Evolutionary conservation across 1,140 invertebrate genomes (phyloP), one percentile per base, ranked within the genome.

Genomic region (Dreissena polymorpha): DNA sequence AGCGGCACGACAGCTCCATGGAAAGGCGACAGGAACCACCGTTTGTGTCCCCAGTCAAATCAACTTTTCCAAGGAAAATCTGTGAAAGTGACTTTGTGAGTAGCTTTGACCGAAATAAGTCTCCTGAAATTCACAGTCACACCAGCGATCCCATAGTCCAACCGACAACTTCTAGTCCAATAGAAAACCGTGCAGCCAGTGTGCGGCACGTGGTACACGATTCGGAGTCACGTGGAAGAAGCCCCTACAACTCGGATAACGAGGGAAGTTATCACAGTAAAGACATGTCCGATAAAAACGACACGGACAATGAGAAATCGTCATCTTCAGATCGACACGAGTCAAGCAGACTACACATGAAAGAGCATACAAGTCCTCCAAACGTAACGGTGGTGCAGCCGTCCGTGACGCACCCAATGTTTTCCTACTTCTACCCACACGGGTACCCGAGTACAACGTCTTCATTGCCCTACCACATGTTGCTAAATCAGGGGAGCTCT

Each of bases 341-440:
- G 73, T 73, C 68, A 27, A 74, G 79, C 68, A 82, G 79, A 82
- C 64, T 74, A 0, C 68, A 73, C 25, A 72, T 82, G 51, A 87
- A 86, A 39, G 86, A 86, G 21, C 86, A 84, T 25, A 85, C 86
- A 27, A 88, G 87, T 86, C 90, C 90, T 16, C 90, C 90, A 60
- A 91, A 91, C 72, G 90, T 91, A 5, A 91, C 89, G 13, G 87
- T 91, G 25, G 84, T 91, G 21, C 90, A 91, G 53, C 90, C 90
- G 25, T 88, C 90, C 10, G 87, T 86, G 18, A 87, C 85, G 18
- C 89, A 90, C 60, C 88, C 90, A 16, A 91, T 91, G 89, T 89
- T 90, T 73, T 87, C 90, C 10, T 91, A 89, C 63, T 87, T 91
- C 23, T 89, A 91, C 85, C 89, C 89, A 16, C 83, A 86, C 53